Base-by-base conservation (phyloP, 92 coral and sea anemone genomes). In the Zoanthus gigantus region DNA sequence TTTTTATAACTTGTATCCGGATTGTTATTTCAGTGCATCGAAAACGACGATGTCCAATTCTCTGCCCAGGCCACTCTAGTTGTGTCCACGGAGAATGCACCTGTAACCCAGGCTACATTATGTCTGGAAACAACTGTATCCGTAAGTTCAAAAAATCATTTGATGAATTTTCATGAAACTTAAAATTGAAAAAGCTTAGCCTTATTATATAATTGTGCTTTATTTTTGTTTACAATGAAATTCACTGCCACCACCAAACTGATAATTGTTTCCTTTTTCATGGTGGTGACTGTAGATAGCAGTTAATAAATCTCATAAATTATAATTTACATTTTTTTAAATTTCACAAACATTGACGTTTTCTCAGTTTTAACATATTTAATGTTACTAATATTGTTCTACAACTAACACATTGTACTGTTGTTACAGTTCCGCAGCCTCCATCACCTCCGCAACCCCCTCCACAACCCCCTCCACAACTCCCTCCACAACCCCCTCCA, bases 21-120 rank as follows among this genome's bases (percentile, higher is more conserved):
- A 9, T 52, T 30, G 17, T 16, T 28, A 52, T 67, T 91, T 68
- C 78, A 92, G 95, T 82, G 63, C 93, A 82, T 16, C 91, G 66
- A 18, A 81, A 23, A 23, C 23, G 68, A 28, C 85, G 58, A 14
- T 92, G 96, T 72, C 96, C 97, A 34, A 76, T 69, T 2, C 31
- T 91, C 8, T 97, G 99, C 71, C 99, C 99, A 0, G 30, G 85
- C 74, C 92, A 97, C 88, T 96, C 99, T 2, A 91, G 92, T 47
- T 97, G 99, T 74, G 53, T 90, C 32, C 90, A 92, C 50, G 98
- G 96, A 48, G 91, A 95, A 1, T 97, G 99, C 71, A 91, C 92
- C 52, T 97, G 99, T 72, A 65, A 86, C 14, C 97, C 98, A 14
- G 99, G 99, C 14, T 97, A 95, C 77, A 82, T 88, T 30, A 95